Base-by-base conservation (phyloP, 2,113 vertebrate genomes). In the Lichenostomus cassidix region DNA sequence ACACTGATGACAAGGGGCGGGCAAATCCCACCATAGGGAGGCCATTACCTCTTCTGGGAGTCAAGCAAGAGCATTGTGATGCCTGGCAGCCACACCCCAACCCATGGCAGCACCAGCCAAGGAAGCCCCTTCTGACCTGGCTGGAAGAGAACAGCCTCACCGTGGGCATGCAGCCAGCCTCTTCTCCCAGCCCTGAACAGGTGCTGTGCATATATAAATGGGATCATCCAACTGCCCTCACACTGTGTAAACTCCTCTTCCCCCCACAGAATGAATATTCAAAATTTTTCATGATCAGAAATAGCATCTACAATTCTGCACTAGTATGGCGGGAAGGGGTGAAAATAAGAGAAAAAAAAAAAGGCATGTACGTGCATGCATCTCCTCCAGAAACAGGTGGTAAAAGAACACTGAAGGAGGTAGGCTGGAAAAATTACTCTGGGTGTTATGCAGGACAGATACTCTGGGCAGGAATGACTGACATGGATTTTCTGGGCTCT, bases 291-390 rank as follows among this genome's bases (percentile, higher is more conserved):
- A 63, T 15, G 11, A 55, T 5, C 44, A 39, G 20, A 81, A 91
- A 41, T 3, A 42, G 44, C 28, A 73, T 29, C 79, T 64, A 47
- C 23, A 28, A 64, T 49, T 78, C 53, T 64, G 37, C 42, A 76
- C n/a, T n/a, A 31, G 7, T 20, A 44, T 12, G 5, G 37, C 4
- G 20, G 15, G 4, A 10, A 7, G 10, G 4, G 1, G 2, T 10
- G 18, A 68, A 33, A 42, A 42, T 8, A 39, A 77, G 35, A 7
- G 4, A 0, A 0, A 2, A 41, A 41, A 41, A 11, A 41, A 41
- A n/a, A n/a, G 10, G 22, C 10, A 76, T 1, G 2, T 47, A 29
- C 13, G 9, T 9, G 4, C 14, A 21, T 5, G 11, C 11, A 55
- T 28, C 47, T 39, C 68, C 82, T 71, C n/a, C 52, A 78, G 80